Conservation (phyloP, 2,113 vertebrate species). For the Pandion haliaetus region DNA sequence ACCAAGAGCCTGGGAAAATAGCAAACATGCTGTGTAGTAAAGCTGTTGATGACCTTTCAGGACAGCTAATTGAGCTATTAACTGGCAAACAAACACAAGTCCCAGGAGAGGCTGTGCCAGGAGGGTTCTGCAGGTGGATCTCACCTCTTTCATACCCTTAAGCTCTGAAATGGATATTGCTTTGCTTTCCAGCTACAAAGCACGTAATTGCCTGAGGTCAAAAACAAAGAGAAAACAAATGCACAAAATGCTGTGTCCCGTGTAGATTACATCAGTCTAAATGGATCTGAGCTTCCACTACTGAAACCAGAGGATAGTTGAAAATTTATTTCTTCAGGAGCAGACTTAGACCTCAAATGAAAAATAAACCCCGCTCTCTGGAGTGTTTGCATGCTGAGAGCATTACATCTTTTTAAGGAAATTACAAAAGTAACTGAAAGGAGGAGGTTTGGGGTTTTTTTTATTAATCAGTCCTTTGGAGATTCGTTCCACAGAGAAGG, state of each 20-base stretch:
- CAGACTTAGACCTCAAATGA: neutral
- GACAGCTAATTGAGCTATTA: neutral
- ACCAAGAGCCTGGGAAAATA: neutral
- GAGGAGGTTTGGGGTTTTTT: neutral
- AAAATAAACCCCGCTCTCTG: neutral
- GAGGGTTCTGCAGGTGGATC: neutral
- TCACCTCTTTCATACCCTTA: neutral
- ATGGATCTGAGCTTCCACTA: neutral
- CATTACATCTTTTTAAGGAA: neutral
- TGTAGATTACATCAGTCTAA: neutral
- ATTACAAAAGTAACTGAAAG: neutral
- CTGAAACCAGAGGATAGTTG: neutral
- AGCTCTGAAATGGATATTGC: neutral
- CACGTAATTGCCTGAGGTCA: constrained; percentile 3
- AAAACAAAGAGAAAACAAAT: constrained; percentile 2
- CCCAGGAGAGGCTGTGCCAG: neutral
- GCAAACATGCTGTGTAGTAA: neutral
- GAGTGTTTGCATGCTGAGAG: neutral
- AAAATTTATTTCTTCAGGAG: neutral
- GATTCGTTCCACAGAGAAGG: neutral
- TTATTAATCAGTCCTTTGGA: neutral
- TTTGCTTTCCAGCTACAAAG: constrained; percentile 42
- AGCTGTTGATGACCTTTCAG: neutral
- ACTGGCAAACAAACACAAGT: neutral
- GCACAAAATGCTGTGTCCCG: neutral